Evolutionary conservation across 2,888 invertebrate genomes (phyloP), one percentile per base, ranked within the genome.

Genomic region (Mythimna albipuncta): DNA sequence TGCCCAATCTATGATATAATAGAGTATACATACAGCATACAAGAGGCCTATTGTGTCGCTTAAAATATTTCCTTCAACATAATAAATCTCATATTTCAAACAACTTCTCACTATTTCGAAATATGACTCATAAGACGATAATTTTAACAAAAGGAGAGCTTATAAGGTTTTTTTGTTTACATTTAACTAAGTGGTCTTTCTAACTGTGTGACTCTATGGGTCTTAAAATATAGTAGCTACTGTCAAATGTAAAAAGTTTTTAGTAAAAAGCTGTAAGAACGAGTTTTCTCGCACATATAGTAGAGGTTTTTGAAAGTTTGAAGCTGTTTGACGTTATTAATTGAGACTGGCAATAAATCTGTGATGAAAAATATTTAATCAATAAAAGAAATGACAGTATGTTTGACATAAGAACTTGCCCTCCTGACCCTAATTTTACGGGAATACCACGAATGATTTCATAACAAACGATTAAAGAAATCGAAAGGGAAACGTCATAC

Each of bases 31-130:
- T 9, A 52, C 11, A 35, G 4, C 16, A 16, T 2, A 79, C 50
- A 79, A 79, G 35, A 32, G 35, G 6, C 19, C 44, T 47, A 47
- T 26, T 80, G 58, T 66, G 44, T 16, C 9, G 26, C 54, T 63
- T 50, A 62, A 81, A 77, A 77, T 77, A 81, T 64, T 63, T 75
- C 32, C 2, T 7, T 47, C 55, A 61, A 61, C 41, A 77, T 52
- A 6, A 7, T 54, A 61, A 68, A 57, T 66, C 66, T 74, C 52
- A 62, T n/a, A 3, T 79, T 72, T 62, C 67, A 69, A 77, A 77
- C 16, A 52, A 59, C 47, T 57, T 47, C 50, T 47, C 7, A 35
- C 35, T 63, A 63, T 26, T 64, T 66, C 47, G 69, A 73, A 69
- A 82, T 64, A 54, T 54, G 67, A 81, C 21, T 44, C 55, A 19